Evolutionary conservation across 2,888 invertebrate genomes (phyloP), one percentile per base, ranked within the genome.

Genomic region (Philonicus albiceps): DNA sequence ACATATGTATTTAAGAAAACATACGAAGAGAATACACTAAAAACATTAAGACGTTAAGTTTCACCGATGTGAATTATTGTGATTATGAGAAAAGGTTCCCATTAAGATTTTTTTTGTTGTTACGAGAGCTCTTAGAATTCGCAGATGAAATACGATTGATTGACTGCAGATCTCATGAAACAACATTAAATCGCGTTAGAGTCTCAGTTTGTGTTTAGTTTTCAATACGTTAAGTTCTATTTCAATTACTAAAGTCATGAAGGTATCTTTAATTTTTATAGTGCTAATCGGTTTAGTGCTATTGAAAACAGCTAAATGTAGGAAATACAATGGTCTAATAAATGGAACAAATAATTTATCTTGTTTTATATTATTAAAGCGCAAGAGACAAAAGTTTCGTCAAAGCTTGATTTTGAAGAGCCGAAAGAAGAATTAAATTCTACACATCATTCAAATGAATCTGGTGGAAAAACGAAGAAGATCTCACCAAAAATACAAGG

Each of bases 401-500:
- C 92, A 86, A 92, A 92, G 89, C 88, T 92, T 88, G 92, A 92
- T 90, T 92, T 92, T 89, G 90, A 91, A 88, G 91, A 91, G 40
- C 88, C 89, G 13, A 88, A 88, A 53, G 90, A 90, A 16, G 88
- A 87, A 27, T 31, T 81, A 11, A 86, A 75, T 19, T 22, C 78
- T 43, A 43, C 73, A 19, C 11, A 53, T 11, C 49, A 86, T 31
- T 55, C 86, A 7, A 43, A 16, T 55, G 37, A 53, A 74, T 19
- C 73, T 6, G 87, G 87, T 8, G 83, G 72, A 11, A 73, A 43
- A 40, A 55, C 88, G 72, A 22, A 43, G 16, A 81, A 81, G 34
- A 34, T 55, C 27, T 90, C 92, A 37, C 92, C 92, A 7, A 92
- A 91, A 90, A 92, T 92, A 88, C 92, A 92, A 87, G 93, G 92